Conservation (phyloP, 2,797 vertebrate genomes). For the Argentina silus region DNA sequence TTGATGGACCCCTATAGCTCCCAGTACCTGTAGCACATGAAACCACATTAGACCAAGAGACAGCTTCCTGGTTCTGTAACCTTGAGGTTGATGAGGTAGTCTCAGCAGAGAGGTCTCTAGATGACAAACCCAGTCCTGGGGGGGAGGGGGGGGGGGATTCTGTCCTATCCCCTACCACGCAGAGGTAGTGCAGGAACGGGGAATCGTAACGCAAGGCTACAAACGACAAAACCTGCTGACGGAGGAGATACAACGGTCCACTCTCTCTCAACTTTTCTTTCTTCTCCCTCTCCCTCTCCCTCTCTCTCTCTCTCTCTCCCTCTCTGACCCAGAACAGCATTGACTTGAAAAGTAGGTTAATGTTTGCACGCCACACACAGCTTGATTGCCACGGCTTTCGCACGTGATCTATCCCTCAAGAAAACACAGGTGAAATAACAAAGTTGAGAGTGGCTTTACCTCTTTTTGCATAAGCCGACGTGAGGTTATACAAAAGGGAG, state of each 20-base stretch:
- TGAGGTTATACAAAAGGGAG: constrained; percentile 9
- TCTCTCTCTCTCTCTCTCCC: constrained; percentile 15
- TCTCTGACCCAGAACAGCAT: constrained; percentile 41
- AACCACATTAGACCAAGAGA: constrained; percentile 3
- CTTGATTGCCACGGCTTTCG: constrained; percentile 23
- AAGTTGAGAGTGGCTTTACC: constrained; percentile 25
- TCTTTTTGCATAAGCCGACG: neutral
- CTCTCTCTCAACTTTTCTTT: constrained; percentile 4
- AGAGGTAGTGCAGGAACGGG: constrained; percentile 17
- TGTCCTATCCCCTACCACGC: neutral
- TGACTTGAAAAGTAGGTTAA: constrained; percentile 48
- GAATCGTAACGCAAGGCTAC: constrained; percentile 10
- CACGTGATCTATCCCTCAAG: constrained; percentile 28
- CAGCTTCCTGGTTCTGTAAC: neutral
- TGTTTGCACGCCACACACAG: constrained; percentile 48
- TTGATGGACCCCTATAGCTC: neutral
- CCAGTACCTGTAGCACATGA: neutral
- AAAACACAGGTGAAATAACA: constrained; percentile 58
- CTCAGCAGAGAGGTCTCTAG: neutral
- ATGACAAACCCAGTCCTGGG: neutral
- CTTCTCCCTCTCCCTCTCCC: neutral
- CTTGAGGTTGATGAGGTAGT: neutral
- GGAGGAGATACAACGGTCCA: constrained; percentile 17
- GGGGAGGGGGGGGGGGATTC: too few species aligned
- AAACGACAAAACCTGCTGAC: constrained; percentile 50